Base-by-base conservation (phyloP, 2,113 vertebrate species). In the Martes martes region DNA sequence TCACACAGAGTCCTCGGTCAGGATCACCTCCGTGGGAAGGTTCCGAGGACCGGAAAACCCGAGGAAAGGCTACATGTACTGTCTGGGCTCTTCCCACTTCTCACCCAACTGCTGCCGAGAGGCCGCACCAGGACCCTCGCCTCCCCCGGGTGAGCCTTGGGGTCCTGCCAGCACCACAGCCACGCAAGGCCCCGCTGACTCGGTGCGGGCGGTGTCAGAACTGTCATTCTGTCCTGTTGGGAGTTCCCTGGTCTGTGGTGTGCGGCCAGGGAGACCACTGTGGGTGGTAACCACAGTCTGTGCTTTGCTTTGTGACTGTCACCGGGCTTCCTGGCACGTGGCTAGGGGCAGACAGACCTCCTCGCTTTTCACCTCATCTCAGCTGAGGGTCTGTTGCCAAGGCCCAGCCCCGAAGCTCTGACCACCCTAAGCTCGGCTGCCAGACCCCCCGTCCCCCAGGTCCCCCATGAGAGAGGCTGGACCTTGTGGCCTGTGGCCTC, bases 101-200 rank as follows among this genome's bases (percentile, higher is more conserved):
- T 0, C 7, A 7, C 26, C 21, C 4, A 6, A 16, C 80, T 24
- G 42, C 81, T 28, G 1, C 15, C 0, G 3, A 24, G 65, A 45
- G 76, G 61, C 89, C 4, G 2, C 0, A 57, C 16, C 0, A 1
- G 36, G 2, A 8, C 55, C 4, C 47, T 7, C 4, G 2, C 0
- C 61, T 13, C 21, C 2, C 1, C 2, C 0, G 21, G n/a, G n/a
- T 5, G 14, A 9, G n/a, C 23, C 26, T 1, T 1, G 15, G 3
- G 31, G 39, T 5, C 0, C 26, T 28, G 33, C 7, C 1, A 4
- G 28, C 26, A 45, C 6, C 1, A 4, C 16, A 7, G 2, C 42
- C 21, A 26, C n/a, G 7, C 11, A 8, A 8, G 2, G 28, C 21
- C 65, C 61, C 1, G 16, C 39, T 9, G 2, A 11, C 0, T 4